Conservation (phyloP, 2,113 vertebrate species). For the Hyperoodon ampullatus region DNA sequence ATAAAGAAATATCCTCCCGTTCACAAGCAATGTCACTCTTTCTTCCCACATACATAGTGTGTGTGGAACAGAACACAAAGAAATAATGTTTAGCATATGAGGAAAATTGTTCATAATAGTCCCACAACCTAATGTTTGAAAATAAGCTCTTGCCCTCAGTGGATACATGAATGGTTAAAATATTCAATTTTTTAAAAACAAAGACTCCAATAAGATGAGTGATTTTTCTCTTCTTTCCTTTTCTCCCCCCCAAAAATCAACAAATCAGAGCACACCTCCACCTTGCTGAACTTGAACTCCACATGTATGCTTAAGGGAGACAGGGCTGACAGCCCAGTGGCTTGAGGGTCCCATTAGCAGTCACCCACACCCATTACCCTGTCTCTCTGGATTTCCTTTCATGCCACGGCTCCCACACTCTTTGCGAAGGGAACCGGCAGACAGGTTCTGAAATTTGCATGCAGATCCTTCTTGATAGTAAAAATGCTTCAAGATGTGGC, state of each 20-base stretch:
- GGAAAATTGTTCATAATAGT: constrained; percentile 62
- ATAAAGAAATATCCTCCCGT: background rate
- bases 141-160: constrained; percentile 13
- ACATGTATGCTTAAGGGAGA: constrained; percentile 84
- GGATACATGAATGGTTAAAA: constrained; percentile 71
- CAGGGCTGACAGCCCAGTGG: constrained; percentile 84
- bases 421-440: constrained; percentile 80
- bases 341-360: constrained; percentile 84
- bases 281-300: constrained; percentile 83
- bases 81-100: constrained; percentile 71
- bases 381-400: constrained; percentile 88
- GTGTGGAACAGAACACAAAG: background rate
- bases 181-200: constrained; percentile 34
- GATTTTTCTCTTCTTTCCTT: constrained; percentile 29
- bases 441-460: constrained; percentile 82
- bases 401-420: constrained; percentile 73
- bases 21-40: background rate
- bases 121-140: constrained; percentile 52
- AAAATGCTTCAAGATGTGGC: constrained; percentile 84
- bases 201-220: constrained; percentile 8
- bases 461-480: constrained; percentile 73
- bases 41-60: background rate
- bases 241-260: background rate
- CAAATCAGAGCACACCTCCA: constrained; percentile 72
- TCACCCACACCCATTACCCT: constrained; percentile 84